Evolutionary conservation across 30 jellyfish, hydroid and myxozoan species (phyloP), one percentile per base, ranked within the genome.

Genomic region (Nemopilema nomurai): DNA sequence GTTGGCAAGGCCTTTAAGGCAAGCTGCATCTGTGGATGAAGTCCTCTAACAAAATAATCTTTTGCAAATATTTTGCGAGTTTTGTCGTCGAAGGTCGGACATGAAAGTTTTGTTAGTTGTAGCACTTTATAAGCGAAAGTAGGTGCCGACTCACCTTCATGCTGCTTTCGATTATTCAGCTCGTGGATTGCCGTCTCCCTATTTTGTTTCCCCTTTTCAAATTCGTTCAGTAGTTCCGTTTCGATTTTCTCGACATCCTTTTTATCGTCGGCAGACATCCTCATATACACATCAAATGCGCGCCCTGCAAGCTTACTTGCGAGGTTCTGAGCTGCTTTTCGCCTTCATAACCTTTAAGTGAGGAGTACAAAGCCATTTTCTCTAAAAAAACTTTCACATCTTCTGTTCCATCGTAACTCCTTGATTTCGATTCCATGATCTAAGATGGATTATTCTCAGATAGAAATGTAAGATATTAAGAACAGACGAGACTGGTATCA

Each of bases 241-340:
- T 77, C 53, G 20, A 57, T 77, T 62, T 57, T 57, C 33, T 80
- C 24, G 0, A 17, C 19, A 28, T 66, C 53, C 81, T 63, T 80
- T 51, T 49, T 74, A 18, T 74, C 85, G 0, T 16, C 49, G n/a
- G 51, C 51, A 0, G 85, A 74, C 50, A 74, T 18, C 25, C 87
- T 62, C 41, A 77, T 32, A 52, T 77, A 77, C 21, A 53, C 79
- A 57, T 77, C 87, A 62, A 77, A 77, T 4, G 87, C 78, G n/a
- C 87, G 20, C 8, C 87, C 87, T 29, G 52, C 87, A 0, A 77
- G 67, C 26, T 63, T 64, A 41, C 87, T 52, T 8, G 78, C 87
- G 64, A 77, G 70, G 51, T 77, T 77, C 30, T 77, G 87, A 18
- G 87, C 87, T 28, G 79, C 87, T 78, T 78, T 64, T 77, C 87